Evolutionary conservation across 2,888 invertebrate species (phyloP).

Genomic region (Phytoseiulus persimilis): DNA sequence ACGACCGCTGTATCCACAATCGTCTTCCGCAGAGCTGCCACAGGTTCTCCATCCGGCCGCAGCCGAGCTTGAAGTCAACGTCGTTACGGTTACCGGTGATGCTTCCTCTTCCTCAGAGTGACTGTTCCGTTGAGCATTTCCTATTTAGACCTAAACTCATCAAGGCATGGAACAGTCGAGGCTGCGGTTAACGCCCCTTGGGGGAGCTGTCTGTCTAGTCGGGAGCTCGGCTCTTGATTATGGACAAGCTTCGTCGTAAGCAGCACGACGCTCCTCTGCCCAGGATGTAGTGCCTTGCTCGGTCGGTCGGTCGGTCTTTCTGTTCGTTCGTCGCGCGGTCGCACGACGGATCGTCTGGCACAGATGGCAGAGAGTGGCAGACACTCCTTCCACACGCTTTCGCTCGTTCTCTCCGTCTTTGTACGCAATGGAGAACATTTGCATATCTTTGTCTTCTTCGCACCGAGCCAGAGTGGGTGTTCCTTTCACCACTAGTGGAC

Average conservation of each 20-base stretch:
- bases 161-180: too few relatives aligned
- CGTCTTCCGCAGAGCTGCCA: too few relatives aligned
- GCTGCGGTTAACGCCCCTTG: too few relatives aligned
- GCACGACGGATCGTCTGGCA: constrained; percentile 7
- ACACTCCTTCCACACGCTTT: background rate
- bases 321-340: background rate
- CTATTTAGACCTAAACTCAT: too few relatives aligned
- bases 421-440: constrained; percentile 8
- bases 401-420: background rate
- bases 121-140: too few relatives aligned
- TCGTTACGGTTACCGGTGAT: too few relatives aligned
- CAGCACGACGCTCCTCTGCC: background rate
- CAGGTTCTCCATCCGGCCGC: too few relatives aligned
- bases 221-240: background rate
- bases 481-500: background rate
- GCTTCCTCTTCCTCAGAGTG: too few relatives aligned
- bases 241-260: background rate
- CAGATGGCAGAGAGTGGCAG: constrained; percentile 23
- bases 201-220: too few relatives aligned
- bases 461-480: background rate
- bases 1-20: background rate
- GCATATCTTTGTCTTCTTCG: constrained; percentile 30
- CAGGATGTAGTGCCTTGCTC: background rate
- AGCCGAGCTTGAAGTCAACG: too few relatives aligned
- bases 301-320: background rate